Percentiles rank a stretch among this genome's conserved stretches.
These are phyloP conservation scores for Drosophila insularis DNA, from an alignment of 1,140 invertebrate genomes.

Conservation along the genomic window DNA sequence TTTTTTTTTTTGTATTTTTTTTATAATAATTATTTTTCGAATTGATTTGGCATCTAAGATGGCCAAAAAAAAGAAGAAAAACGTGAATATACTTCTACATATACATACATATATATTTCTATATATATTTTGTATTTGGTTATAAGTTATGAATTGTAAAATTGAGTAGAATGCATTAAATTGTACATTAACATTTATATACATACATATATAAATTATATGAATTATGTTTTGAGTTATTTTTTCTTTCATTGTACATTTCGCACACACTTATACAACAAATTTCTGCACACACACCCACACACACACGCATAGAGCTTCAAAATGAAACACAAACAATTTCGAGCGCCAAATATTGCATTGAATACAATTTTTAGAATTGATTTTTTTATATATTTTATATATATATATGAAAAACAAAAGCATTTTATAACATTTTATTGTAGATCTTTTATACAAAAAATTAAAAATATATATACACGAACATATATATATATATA, in stretches of 20 bases:
- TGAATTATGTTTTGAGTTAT: not conserved
- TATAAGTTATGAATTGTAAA: slow-evolving; percentile 13
- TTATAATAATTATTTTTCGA: not conserved
- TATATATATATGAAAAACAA: not conserved
- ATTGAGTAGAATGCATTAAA: slow-evolving; percentile 12
- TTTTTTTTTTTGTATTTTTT: slow-evolving; percentile 25
- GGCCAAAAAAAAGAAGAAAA: not conserved
- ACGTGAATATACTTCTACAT: not conserved
- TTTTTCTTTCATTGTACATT: not conserved
- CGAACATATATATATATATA: slow-evolving; percentile 22
- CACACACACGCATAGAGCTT: not conserved
- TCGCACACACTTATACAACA: not conserved
- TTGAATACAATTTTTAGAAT: slow-evolving; percentile 5
- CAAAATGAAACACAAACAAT: not conserved
- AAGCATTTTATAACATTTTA: slow-evolving; percentile 20
- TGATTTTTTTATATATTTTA: slow-evolving; percentile 6
- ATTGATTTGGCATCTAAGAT: not conserved
- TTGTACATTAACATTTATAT: slow-evolving; percentile 12
- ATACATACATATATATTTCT: not conserved
- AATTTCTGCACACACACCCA: not conserved
- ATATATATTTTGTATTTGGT: not conserved
- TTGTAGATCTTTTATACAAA: slow-evolving; percentile 14
- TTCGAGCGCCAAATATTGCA: slow-evolving; percentile 20
- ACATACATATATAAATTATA: slow-evolving; percentile 1
- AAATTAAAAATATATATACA: slow-evolving; percentile 17